Conservation (phyloP, 2,113 vertebrate species). For the Aramus guarauna region DNA sequence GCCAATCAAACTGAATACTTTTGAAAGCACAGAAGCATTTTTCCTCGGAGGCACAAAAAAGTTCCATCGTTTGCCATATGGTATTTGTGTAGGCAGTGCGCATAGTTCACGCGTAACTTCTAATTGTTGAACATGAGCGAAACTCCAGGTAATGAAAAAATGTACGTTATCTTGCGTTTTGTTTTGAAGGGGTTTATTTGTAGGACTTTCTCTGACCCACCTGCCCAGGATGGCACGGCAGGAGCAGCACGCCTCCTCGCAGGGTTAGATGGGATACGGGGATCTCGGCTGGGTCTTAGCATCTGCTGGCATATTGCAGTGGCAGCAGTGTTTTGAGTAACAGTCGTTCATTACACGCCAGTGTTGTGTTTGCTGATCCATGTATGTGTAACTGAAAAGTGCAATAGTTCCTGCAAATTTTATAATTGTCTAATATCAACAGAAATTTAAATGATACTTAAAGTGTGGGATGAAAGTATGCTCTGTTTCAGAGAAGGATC, state of each 20-base stretch:
- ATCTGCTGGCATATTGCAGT: not conserved
- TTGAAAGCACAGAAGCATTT: not conserved
- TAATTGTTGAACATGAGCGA: not conserved
- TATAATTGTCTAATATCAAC: not conserved
- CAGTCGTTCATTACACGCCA: not conserved
- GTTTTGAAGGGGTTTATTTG: not conserved
- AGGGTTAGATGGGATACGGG: not conserved
- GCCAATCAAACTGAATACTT: not conserved
- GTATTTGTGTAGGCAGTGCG: not conserved
- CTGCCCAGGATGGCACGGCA: not conserved
- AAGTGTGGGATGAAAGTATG: not conserved
- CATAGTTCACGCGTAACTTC: not conserved
- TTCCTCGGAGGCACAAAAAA: not conserved
- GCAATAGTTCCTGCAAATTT: not conserved
- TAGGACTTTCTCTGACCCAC: not conserved
- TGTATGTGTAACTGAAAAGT: not conserved
- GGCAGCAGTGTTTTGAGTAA: not conserved
- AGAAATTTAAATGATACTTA: not conserved
- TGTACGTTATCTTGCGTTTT: fast-evolving
- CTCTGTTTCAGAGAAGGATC: not conserved
- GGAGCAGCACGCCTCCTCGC: not conserved
- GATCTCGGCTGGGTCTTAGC: not conserved
- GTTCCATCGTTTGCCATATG: fast-evolving
- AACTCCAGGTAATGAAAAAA: not conserved
- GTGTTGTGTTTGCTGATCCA: not conserved